Evolutionary conservation across 2,888 invertebrate species (phyloP).

Genomic region (Meghimatium bilineatum): DNA sequence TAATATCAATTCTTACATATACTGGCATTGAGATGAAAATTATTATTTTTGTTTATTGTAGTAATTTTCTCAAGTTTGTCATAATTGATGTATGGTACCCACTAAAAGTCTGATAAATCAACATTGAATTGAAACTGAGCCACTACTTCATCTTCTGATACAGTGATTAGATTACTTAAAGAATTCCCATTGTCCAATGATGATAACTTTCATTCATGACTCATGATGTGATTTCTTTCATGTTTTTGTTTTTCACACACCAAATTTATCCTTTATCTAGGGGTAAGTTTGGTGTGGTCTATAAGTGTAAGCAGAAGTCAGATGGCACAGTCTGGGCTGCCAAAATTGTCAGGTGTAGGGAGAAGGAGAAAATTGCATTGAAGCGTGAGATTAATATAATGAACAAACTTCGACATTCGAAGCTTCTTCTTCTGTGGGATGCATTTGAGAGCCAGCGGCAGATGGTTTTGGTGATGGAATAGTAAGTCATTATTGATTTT

Average conservation of each 20-base stretch:
- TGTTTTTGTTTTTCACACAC: not conserved
- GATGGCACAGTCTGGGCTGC: slow-evolving; percentile 86
- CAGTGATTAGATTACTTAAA: too few relatives aligned
- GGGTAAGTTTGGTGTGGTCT: slow-evolving; percentile 80
- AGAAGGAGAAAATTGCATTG: slow-evolving; percentile 92
- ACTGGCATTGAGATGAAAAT: too few relatives aligned
- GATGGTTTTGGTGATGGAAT: slow-evolving; percentile 97
- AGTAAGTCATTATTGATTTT: slow-evolving; percentile 87
- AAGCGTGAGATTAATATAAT: slow-evolving; percentile 97
- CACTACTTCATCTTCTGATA: too few relatives aligned
- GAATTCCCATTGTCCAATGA: too few relatives aligned
- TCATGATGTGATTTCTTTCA: too few relatives aligned
- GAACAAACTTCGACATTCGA: slow-evolving; percentile 93
- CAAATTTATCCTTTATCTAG: slow-evolving; percentile 60
- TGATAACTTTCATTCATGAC: too few relatives aligned
- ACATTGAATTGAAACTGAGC: too few relatives aligned
- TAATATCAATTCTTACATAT: too few relatives aligned
- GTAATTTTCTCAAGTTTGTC: too few relatives aligned
- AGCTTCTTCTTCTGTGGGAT: slow-evolving; percentile 97
- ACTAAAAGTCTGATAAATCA: too few relatives aligned
- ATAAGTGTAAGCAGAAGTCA: slow-evolving; percentile 81
- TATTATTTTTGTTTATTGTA: too few relatives aligned
- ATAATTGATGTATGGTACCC: too few relatives aligned
- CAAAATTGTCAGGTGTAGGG: slow-evolving; percentile 89
- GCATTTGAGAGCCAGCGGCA: slow-evolving; percentile 85